Conservation (phyloP, 2,113 vertebrate species). For the Chauna torquata region DNA sequence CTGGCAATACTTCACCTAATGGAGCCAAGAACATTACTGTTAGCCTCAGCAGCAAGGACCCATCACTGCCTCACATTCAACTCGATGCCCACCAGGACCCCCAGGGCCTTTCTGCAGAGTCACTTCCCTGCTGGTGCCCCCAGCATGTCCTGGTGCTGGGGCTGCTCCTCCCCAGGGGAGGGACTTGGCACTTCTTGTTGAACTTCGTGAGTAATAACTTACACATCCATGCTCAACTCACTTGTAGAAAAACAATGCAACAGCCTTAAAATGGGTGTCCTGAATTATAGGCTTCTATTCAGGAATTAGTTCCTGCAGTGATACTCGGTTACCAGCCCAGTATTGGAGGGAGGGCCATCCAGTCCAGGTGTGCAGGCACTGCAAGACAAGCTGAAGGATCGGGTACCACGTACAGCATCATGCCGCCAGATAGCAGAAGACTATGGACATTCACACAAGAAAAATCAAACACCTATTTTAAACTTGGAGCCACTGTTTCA, state of each 20-base stretch:
- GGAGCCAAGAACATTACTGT: too few relatives aligned
- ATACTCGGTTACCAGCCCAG: not conserved
- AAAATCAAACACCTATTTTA: not conserved
- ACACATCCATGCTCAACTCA: not conserved
- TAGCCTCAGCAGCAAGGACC: too few relatives aligned
- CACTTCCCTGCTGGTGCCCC: too few relatives aligned
- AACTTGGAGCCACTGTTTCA: not conserved
- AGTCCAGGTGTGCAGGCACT: not conserved
- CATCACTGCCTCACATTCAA: too few relatives aligned
- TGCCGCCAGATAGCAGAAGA: not conserved
- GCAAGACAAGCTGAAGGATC: not conserved
- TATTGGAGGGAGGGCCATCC: not conserved
- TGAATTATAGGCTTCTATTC: not conserved
- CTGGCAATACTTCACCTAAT: too few relatives aligned
- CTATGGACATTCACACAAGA: not conserved
- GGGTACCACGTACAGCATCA: accelerated
- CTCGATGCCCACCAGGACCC: too few relatives aligned
- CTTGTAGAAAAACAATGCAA: not conserved
- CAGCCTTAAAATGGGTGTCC: not conserved
- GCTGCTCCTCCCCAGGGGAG: too few relatives aligned
- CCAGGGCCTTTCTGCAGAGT: too few relatives aligned
- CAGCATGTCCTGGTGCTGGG: too few relatives aligned
- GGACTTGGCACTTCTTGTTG: too few relatives aligned
- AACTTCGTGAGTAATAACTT: not conserved
- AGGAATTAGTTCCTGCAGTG: not conserved